phyloP scores from a whole-genome alignment of 64 coral and sea anemone species.

The Hydrozoanthus tunicans region DNA sequence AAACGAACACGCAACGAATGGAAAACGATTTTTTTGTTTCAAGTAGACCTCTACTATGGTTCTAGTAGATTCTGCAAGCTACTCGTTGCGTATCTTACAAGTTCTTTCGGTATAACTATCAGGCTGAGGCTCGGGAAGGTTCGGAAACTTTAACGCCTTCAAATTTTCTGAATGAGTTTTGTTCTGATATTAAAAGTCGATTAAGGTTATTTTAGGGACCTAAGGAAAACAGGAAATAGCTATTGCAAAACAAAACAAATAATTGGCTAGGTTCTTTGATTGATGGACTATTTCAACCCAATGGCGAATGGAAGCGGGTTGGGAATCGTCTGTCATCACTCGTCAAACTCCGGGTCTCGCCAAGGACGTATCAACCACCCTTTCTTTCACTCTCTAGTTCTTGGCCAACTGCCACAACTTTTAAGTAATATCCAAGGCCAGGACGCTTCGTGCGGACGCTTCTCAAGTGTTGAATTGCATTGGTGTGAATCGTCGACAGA shows the following conservation, averaged over 20 bases:
- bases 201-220: neutral
- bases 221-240: neutral
- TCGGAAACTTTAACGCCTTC: neutral
- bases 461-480: neutral
- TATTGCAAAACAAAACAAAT: neutral
- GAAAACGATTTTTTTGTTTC: no score
- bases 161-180: neutral
- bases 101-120: neutral
- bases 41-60: no score
- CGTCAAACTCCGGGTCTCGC: neutral
- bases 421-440: neutral
- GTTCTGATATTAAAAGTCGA: neutral
- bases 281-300: neutral
- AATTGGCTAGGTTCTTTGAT: neutral
- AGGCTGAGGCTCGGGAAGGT: neutral
- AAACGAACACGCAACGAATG: no score
- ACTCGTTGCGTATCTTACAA: no score
- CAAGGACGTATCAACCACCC: neutral
- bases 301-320: neutral
- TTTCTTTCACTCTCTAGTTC: neutral
- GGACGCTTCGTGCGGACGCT: neutral
- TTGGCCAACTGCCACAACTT: constrained; percentile 32
- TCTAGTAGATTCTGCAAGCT: no score
- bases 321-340: neutral
- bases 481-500: neutral